phyloP scores from a whole-genome alignment of 2,797 vertebrate genomes.

The Sebastes hopkinsi region DNA sequence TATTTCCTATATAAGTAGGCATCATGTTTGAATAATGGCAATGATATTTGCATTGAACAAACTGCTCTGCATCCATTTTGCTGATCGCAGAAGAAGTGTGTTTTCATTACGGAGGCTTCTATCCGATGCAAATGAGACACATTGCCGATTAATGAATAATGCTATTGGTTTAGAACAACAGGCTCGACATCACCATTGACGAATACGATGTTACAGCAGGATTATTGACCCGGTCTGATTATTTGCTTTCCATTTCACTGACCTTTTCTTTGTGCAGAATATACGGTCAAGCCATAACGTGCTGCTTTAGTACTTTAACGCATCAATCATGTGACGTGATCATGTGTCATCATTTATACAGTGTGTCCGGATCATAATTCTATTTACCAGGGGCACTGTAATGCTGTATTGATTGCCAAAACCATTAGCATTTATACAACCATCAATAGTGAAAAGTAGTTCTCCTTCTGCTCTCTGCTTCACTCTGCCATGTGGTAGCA shows the following conservation, averaged over 20 bases:
- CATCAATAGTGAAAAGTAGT: conserved; percentile 67
- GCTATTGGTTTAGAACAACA: conserved; percentile 53
- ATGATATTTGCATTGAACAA: conserved; percentile 58
- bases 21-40: conserved; percentile 48
- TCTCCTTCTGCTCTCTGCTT: conserved; percentile 53
- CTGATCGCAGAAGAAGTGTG: conserved; percentile 62
- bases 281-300: conserved; percentile 36
- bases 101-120: conserved; percentile 65
- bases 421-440: conserved; percentile 74
- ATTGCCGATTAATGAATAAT: conserved; percentile 72
- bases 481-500: conserved; percentile 53
- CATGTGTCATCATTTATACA: conserved; percentile 65
- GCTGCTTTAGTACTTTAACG: conserved; percentile 48
- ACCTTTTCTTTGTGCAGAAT: conserved; percentile 51
- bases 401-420: conserved; percentile 70
- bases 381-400: conserved; percentile 66
- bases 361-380: conserved; percentile 65
- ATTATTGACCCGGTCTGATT: conserved; percentile 55
- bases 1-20: neutral
- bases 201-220: conserved; percentile 40
- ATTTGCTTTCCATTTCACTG: conserved; percentile 56
- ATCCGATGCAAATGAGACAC: conserved; percentile 68
- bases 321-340: conserved; percentile 64
- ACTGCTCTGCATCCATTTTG: conserved; percentile 55
- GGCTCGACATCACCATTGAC: conserved; percentile 43